Conservation (phyloP, 1,140 invertebrate species). For the Danaus melanippus region DNA sequence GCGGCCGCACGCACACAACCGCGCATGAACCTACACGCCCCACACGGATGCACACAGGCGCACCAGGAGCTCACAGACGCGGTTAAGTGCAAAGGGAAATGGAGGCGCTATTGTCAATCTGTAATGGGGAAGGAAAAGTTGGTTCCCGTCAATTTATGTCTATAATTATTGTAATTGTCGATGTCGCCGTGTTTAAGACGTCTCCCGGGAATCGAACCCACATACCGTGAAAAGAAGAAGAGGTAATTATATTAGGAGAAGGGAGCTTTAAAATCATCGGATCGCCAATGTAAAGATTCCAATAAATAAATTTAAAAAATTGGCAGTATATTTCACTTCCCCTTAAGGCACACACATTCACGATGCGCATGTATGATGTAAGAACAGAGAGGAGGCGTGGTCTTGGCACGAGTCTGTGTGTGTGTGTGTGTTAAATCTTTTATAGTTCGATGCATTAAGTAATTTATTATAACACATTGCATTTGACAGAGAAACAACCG, state of each 20-base stretch:
- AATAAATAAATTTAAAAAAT: constrained; percentile 61
- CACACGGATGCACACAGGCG: constrained; percentile 27
- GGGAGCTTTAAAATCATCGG: constrained; percentile 28
- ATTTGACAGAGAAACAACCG: constrained; percentile 37
- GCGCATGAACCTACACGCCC: constrained; percentile 19
- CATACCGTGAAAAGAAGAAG: background rate
- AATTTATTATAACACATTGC: constrained; percentile 65
- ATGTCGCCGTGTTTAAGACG: constrained; percentile 35
- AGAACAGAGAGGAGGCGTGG: constrained; percentile 43
- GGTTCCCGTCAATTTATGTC: constrained; percentile 57
- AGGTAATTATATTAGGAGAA: constrained; percentile 17
- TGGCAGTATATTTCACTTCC: constrained; percentile 41
- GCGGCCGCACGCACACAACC: constrained; percentile 19
- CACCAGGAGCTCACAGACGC: constrained; percentile 24
- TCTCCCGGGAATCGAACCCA: constrained; percentile 14
- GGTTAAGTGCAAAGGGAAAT: constrained; percentile 51
- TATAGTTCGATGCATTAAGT: constrained; percentile 68
- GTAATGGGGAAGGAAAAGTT: constrained; percentile 63
- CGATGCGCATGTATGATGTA: constrained; percentile 48
- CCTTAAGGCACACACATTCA: constrained; percentile 34
- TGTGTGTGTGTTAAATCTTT: constrained; percentile 63
- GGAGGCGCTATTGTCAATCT: constrained; percentile 53
- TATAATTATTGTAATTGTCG: constrained; percentile 62
- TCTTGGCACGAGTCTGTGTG: constrained; percentile 35
- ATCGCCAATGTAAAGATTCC: constrained; percentile 34